Evolutionary conservation across 37 sponge, comb jelly and placozoan species (phyloP).

Genomic region (Ianthella basta): DNA sequence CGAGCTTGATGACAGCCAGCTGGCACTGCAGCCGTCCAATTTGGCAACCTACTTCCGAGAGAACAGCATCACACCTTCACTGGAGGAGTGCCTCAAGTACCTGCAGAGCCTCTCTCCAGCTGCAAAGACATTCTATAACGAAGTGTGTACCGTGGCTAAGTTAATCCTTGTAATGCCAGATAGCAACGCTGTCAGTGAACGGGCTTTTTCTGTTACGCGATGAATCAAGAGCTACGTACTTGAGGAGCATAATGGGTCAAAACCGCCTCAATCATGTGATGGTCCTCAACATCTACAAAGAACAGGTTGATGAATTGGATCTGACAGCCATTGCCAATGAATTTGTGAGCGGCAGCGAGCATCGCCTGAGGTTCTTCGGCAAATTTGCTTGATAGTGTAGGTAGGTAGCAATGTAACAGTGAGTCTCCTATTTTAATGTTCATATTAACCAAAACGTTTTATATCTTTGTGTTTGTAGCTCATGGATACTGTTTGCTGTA

Average conservation of each 20-base stretch:
- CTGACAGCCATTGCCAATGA: slow-evolving; percentile 54
- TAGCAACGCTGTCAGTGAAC: slow-evolving; percentile 62
- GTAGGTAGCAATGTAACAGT: too few species aligned
- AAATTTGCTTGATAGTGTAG: too few species aligned
- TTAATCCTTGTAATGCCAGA: slow-evolving; percentile 49
- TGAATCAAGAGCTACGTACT: slow-evolving; percentile 54
- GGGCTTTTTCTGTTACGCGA: slow-evolving; percentile 48
- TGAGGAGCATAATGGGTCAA: slow-evolving; percentile 59
- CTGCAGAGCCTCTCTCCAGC: slow-evolving; percentile 41
- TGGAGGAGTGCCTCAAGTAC: slow-evolving; percentile 32
- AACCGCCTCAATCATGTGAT: slow-evolving; percentile 44
- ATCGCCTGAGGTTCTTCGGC: slow-evolving; percentile 57
- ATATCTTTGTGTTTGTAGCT: too few species aligned
- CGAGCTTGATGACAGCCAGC: slow-evolving; percentile 25
- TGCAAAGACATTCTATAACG: slow-evolving; percentile 31
- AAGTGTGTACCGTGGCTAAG: slow-evolving; percentile 45
- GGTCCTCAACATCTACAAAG: slow-evolving; percentile 65
- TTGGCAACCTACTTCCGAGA: slow-evolving; percentile 13
- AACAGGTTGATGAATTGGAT: slow-evolving; percentile 49
- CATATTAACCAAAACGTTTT: too few species aligned
- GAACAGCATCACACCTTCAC: neutral
- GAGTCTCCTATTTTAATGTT: too few species aligned
- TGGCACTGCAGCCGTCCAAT: slow-evolving; percentile 18
- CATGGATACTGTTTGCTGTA: too few species aligned
- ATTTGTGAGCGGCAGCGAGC: slow-evolving; percentile 68